phyloP scores from a whole-genome alignment of 30 jellyfish, hydroid and myxozoan genomes.

The Sanderia malayensis region DNA sequence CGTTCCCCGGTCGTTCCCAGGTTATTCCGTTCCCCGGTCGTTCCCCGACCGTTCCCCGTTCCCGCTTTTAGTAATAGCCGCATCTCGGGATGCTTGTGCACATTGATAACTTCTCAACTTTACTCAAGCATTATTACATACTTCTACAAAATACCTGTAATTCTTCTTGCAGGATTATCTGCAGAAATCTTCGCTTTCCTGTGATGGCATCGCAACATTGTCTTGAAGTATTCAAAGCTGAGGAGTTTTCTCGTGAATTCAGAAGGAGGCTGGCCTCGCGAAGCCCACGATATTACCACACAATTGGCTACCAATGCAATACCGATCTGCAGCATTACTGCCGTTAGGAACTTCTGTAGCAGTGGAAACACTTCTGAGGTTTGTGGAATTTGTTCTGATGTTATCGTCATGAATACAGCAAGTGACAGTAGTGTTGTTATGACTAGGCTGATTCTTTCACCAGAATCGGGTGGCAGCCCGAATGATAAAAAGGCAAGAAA shows the following conservation, averaged over 20 bases:
- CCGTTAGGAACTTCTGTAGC: slow-evolving; percentile 66
- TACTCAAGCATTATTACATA: no score
- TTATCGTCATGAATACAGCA: slow-evolving; percentile 77
- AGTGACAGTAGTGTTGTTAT: slow-evolving; percentile 80
- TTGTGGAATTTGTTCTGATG: slow-evolving; percentile 80
- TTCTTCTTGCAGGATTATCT: not conserved
- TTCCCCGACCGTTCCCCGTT: no score
- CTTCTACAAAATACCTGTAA: slow-evolving; percentile 25
- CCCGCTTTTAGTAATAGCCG: no score
- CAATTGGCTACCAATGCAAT: slow-evolving; percentile 73
- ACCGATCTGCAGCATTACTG: slow-evolving; percentile 72
- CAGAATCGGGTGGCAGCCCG: slow-evolving; percentile 78
- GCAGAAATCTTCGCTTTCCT: slow-evolving; percentile 33
- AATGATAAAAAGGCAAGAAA: slow-evolving; percentile 74
- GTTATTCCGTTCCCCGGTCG: no score
- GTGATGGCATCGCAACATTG: slow-evolving; percentile 21
- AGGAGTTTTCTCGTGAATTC: slow-evolving; percentile 25
- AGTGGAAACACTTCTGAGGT: slow-evolving; percentile 78
- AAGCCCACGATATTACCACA: slow-evolving; percentile 66
- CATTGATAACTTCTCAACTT: no score
- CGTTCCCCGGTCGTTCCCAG: no score
- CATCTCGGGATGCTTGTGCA: no score
- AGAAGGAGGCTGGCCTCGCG: slow-evolving; percentile 65
- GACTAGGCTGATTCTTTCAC: slow-evolving; percentile 82
- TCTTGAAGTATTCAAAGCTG: slow-evolving; percentile 36